phyloP scores from a whole-genome alignment of 2,113 vertebrate species.

The Limanda limanda region DNA sequence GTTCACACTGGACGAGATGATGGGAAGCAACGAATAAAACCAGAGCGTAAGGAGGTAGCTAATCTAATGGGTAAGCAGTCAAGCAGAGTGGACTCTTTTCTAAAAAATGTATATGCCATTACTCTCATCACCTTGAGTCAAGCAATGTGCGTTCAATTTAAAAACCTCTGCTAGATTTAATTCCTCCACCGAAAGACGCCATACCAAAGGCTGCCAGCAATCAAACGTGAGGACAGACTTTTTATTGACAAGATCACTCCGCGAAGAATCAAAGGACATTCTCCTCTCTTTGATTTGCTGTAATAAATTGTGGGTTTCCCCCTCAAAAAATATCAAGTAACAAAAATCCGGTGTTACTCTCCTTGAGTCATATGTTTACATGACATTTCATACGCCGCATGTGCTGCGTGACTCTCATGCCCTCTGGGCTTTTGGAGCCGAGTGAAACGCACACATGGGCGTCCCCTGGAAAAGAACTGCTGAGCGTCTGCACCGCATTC shows the following conservation, averaged over 20 bases:
- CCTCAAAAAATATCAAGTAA: constrained; percentile 15
- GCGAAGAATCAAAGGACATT: constrained; percentile 28
- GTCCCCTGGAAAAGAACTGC: background rate
- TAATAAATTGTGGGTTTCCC: constrained; percentile 13
- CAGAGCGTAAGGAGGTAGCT: constrained; percentile 32
- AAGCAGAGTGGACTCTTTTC: constrained; percentile 38
- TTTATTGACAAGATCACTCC: constrained; percentile 29
- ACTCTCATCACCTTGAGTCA: constrained; percentile 44
- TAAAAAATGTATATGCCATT: constrained; percentile 52
- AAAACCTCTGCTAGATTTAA: constrained; percentile 29
- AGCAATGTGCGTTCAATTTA: constrained; percentile 28
- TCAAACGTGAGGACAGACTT: constrained; percentile 27
- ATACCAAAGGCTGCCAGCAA: constrained; percentile 38
- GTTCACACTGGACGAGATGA: constrained; percentile 10
- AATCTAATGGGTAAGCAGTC: constrained; percentile 36
- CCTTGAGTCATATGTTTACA: constrained; percentile 38
- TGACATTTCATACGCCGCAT: constrained; percentile 10
- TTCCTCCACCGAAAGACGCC: constrained; percentile 37
- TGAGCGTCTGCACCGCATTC: constrained; percentile 21
- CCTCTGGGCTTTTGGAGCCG: background rate
- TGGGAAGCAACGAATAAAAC: background rate
- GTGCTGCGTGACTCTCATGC: constrained; percentile 16
- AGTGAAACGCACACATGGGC: background rate
- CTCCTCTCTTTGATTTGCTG: constrained; percentile 14
- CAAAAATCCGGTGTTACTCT: constrained; percentile 16